phyloP scores from a whole-genome alignment of 1,140 invertebrate genomes.

The Trypoxylus dichotomus region DNA sequence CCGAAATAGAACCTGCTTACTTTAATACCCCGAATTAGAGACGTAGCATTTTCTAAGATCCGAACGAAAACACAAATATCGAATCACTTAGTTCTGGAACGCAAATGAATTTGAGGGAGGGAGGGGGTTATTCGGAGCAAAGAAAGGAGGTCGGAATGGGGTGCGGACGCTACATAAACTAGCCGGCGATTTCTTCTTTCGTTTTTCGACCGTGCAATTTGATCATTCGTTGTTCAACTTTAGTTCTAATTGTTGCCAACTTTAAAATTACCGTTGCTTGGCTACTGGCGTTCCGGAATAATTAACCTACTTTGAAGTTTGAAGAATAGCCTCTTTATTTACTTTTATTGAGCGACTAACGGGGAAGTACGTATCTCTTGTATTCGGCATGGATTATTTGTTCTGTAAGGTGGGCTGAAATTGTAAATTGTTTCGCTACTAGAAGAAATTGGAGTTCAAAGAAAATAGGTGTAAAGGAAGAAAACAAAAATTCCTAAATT shows the following conservation, averaged over 20 bases:
- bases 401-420: neutral
- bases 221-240: neutral
- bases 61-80: neutral
- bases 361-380: neutral
- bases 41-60: too few species aligned
- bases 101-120: too few species aligned
- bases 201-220: neutral
- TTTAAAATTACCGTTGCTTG: neutral
- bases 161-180: neutral
- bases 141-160: neutral
- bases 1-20: too few species aligned
- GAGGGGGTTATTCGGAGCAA: too few species aligned
- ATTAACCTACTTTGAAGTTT: slow-evolving; percentile 3
- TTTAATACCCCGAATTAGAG: too few species aligned
- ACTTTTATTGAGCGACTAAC: neutral
- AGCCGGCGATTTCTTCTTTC: neutral
- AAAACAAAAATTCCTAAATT: too few species aligned
- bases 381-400: neutral
- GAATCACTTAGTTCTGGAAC: neutral
- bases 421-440: too few species aligned
- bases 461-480: too few species aligned
- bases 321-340: neutral
- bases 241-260: neutral
- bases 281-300: neutral
- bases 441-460: too few species aligned